A percentile compares a stretch with the other conserved stretches of the same genome.
Conservation (phyloP, 1,140 invertebrate species). For the Ylistrum balloti region DNA sequence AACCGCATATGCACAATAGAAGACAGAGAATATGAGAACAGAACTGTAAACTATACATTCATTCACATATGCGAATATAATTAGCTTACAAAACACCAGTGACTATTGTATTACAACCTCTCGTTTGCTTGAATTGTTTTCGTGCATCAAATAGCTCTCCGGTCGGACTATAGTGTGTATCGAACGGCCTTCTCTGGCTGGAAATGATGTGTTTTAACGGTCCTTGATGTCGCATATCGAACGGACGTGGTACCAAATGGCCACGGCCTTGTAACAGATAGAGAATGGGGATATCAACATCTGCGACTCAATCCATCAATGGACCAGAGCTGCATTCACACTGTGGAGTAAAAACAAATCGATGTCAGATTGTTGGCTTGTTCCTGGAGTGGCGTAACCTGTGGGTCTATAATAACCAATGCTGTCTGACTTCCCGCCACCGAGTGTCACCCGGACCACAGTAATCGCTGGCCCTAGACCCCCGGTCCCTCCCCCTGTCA, state of each 20-base stretch:
- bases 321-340: not conserved
- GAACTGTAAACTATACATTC: not conserved
- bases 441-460: not conserved
- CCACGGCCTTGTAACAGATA: slow-evolving; percentile 32
- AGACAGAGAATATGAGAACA: not conserved
- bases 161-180: slow-evolving; percentile 4
- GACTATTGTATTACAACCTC: not conserved
- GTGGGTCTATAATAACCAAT: slow-evolving; percentile 21
- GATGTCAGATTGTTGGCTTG: slow-evolving; percentile 3
- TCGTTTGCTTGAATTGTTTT: not conserved
- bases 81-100: not conserved
- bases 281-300: not conserved
- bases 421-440: not conserved
- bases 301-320: slow-evolving; percentile 11
- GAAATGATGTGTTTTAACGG: not conserved
- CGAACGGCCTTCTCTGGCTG: not conserved
- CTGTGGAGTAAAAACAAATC: not conserved
- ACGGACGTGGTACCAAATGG: slow-evolving; percentile 23
- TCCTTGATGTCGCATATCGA: slow-evolving; percentile 31
- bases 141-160: not conserved
- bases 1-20: not conserved
- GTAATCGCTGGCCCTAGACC: not conserved
- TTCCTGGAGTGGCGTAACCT: not conserved
- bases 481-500: slow-evolving; percentile 9
- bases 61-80: slow-evolving; percentile 1